Percentiles rank a stretch among this genome's conserved stretches.
Conservation (phyloP, 1,140 invertebrate species). For the Periplaneta americana region DNA sequence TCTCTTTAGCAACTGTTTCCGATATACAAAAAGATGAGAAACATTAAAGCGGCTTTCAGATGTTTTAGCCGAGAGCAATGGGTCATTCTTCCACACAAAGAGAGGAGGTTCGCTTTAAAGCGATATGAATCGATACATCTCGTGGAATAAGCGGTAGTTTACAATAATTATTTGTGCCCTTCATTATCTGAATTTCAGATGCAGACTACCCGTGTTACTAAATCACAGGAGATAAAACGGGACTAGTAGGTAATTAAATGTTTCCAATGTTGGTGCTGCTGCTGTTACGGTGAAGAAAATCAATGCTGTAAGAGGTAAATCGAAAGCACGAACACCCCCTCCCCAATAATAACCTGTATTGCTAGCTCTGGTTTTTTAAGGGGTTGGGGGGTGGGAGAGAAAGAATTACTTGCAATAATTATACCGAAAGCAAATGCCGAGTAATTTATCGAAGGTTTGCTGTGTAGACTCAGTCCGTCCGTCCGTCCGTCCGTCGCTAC, state of each 20-base stretch:
- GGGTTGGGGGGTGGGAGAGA: too few relatives aligned
- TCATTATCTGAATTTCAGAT: neutral
- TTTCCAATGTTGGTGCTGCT: neutral
- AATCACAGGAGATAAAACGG: neutral
- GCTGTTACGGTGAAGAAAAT: neutral
- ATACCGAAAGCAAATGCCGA: neutral
- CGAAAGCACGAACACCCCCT: neutral
- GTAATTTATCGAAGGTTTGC: neutral
- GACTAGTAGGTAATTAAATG: neutral
- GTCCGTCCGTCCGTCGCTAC: too few relatives aligned
- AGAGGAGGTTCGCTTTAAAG: too few relatives aligned
- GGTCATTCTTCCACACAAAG: too few relatives aligned
- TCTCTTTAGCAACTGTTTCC: too few relatives aligned
- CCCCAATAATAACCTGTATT: neutral
- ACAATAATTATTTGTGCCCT: neutral
- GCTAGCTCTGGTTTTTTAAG: neutral
- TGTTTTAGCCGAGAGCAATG: too few relatives aligned
- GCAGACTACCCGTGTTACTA: neutral
- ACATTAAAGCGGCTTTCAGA: too few relatives aligned
- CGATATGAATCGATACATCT: neutral
- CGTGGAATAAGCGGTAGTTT: neutral
- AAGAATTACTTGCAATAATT: neutral
- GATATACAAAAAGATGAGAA: too few relatives aligned
- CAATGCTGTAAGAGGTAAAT: neutral
- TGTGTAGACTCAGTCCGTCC: neutral